Evolutionary conservation across 2,113 vertebrate genomes (phyloP), one percentile per base, ranked within the genome.

Genomic region (Furnarius figulus): DNA sequence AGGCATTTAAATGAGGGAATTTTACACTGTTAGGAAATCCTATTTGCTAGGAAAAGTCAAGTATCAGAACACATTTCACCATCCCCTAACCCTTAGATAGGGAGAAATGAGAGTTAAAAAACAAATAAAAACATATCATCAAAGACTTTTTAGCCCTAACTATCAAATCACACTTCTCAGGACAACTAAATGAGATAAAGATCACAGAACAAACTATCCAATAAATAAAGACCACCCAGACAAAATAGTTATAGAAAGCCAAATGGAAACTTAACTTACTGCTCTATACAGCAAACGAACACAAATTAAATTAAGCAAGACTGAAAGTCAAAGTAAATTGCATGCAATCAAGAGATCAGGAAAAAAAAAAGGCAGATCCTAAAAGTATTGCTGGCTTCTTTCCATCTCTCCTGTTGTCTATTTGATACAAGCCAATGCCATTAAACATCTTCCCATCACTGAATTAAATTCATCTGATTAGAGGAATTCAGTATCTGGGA

Each of bases 261-360:
- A 90, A 67, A 71, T 47, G 19, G 42, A 85, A 55, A 66, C 42
- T 35, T 65, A 88, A 88, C 73, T 70, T 65, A 79, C 28, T 33
- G 30, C 68, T 89, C 63, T 75, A 50, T 31, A 68, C 56, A 74
- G 35, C 13, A 95, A 91, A 94, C 53, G 33, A 73, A 55, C 59
- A 75, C 47, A 88, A 91, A 90, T 81, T 85, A 90, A 95, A 71
- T 84, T 59, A 88, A 87, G 14, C 19, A 66, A 93, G 55, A 40
- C 4, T 93, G 72, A 86, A 92, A 91, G 78, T 56, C 91, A 80
- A 96, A 83, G 58, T 71, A 72, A 97, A 94, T 86, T 81, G 30
- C n/a, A 58, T 40, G 20, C 22, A 63, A 49, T 90, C 78, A 80
- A 77, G 19, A 50, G 39, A 91, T 80, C 42, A 88, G 46, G 37